Evolutionary conservation across 2,113 vertebrate species (phyloP).

Genomic region (Tetrax tetrax): DNA sequence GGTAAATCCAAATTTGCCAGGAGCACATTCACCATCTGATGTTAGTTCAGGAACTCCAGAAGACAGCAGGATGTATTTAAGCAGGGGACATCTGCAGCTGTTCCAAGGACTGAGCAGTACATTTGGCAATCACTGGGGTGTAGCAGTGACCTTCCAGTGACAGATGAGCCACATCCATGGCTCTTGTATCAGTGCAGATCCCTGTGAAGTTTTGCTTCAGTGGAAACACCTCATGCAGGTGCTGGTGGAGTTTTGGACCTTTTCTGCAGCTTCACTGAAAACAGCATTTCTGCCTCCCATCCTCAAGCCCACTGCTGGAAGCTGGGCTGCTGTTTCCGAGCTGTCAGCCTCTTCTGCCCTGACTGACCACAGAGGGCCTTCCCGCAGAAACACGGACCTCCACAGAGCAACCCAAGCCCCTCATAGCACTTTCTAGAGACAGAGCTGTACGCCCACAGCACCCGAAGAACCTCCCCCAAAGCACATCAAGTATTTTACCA

Average conservation of each 20-base stretch:
- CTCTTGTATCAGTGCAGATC: neutral
- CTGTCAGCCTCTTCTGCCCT: neutral
- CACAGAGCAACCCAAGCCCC: neutral
- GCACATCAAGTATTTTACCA: neutral
- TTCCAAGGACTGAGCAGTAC: neutral
- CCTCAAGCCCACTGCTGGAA: neutral
- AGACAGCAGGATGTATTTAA: neutral
- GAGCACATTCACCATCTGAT: neutral
- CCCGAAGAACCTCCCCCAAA: neutral
- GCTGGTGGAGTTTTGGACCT: neutral
- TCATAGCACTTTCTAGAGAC: neutral
- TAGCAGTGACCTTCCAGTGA: neutral
- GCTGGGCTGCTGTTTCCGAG: neutral
- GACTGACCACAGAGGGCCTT: neutral
- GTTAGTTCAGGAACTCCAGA: neutral
- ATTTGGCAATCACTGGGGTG: too few species aligned
- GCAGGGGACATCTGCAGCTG: neutral
- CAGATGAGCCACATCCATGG: neutral
- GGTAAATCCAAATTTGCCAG: neutral
- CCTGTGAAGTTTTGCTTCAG: neutral
- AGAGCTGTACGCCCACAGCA: neutral
- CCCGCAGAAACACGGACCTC: neutral
- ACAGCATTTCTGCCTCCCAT: neutral
- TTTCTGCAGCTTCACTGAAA: neutral
- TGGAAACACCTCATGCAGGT: neutral